Evolutionary conservation across 1,140 invertebrate genomes (phyloP), one percentile per base, ranked within the genome.

Genomic region (Argopecten irradians): DNA sequence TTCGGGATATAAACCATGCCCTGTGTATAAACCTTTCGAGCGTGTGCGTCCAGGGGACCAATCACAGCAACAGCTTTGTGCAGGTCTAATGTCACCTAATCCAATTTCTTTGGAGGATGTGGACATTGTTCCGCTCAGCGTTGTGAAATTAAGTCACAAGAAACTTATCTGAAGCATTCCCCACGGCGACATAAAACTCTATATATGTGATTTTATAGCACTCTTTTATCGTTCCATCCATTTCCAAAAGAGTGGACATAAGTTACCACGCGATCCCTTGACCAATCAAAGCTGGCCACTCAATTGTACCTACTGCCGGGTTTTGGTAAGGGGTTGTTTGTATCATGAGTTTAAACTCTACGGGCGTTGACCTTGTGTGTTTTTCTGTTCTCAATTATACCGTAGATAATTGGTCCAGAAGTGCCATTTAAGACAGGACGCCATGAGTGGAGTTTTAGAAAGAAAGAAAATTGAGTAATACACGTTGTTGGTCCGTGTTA

Each of bases 161-260:
- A 71, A 46, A 71, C 22, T 16, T 71, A 71, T 71, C 55, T 28
- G 55, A 16, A 71, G 55, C 8, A 5, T n/a, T 71, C 55, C 55
- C 55, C 22, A 11, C n/a, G 55, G 55, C 55, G n/a, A 71, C n/a
- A 71, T 71, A 71, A 71, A 71, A n/a, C 55, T 1, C 8, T 22
- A 1, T 71, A 71, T 71, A 71, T 71, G 16, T 16, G 8, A 71
- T 71, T 71, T 71, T 16, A 16, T 71, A 71, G 55, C 55, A 28
- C 55, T 28, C 55, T 71, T 39, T 71, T 28, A 71, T 71, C 28
- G n/a, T 71, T 71, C 55, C 55, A 16, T n/a, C 11, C 22, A 71
- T 71, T 71, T 71, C 55, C 55, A n/a, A 71, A n/a, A 71, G 5
- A 28, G 55, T 71, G 55, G 55, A 71, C 55, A 71, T 71, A 71